phyloP scores from a whole-genome alignment of 2,113 vertebrate species.

The Alouatta palliata region DNA sequence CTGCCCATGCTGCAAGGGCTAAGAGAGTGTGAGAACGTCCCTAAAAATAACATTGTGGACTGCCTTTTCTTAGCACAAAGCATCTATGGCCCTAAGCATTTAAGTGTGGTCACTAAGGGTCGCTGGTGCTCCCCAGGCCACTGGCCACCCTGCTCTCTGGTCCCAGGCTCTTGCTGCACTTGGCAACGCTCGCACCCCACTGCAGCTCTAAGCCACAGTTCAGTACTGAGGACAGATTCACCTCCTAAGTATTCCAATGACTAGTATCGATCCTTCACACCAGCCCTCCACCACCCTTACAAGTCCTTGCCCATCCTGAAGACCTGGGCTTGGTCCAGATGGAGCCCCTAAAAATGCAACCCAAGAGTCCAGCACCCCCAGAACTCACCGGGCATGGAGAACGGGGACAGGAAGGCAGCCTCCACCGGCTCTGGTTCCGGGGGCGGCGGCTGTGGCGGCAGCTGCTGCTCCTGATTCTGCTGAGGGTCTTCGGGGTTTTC shows the following conservation, averaged over 20 bases:
- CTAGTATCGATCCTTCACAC: accelerated
- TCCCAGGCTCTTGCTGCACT: background rate
- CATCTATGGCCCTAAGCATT: background rate
- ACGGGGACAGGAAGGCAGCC: conserved; percentile 89
- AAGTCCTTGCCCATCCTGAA: background rate
- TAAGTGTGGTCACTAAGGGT: accelerated
- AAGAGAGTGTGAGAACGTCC: background rate
- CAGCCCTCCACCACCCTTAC: accelerated
- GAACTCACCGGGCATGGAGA: conserved; percentile 89
- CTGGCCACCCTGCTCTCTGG: background rate
- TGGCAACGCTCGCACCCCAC: accelerated
- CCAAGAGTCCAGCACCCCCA: accelerated
- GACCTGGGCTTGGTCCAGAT: background rate
- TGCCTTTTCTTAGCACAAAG: background rate
- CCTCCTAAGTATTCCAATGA: background rate
- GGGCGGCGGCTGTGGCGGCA: background rate
- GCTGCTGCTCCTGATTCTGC: conserved; percentile 49
- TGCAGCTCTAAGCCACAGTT: background rate
- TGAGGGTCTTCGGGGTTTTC: conserved; percentile 86
- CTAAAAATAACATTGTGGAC: background rate
- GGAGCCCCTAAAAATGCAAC: background rate
- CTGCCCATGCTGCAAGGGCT: accelerated
- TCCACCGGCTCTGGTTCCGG: conserved; percentile 76
- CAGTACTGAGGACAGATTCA: accelerated
- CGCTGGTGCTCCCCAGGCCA: background rate